These are phyloP conservation scores for Phallusia fumigata DNA, from an alignment of 23 tunicate genomes.

Conservation along the genomic window DNA sequence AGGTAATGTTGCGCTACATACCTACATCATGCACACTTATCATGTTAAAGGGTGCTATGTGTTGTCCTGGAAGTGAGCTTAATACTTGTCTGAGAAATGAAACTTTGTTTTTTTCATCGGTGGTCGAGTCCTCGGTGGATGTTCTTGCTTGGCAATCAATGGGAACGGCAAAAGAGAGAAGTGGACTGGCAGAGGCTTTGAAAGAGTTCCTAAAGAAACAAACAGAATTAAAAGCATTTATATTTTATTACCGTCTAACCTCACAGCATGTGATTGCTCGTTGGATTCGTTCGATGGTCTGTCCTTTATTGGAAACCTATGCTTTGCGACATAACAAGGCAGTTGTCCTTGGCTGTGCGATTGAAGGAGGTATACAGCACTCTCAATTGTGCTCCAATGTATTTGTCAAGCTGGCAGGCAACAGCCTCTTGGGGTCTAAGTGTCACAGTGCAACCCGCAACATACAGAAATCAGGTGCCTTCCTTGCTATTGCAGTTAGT, in stretches of 20 bases:
- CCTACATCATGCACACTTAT: background rate
- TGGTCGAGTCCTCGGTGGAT: background rate
- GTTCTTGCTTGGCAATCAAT: conserved; percentile 10
- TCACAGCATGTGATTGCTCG: conserved; percentile 10
- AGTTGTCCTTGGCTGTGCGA: background rate
- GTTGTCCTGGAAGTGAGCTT: background rate
- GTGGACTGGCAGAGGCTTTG: background rate
- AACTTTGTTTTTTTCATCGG: background rate
- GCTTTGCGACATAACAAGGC: conserved; percentile 2
- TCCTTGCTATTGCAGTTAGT: background rate
- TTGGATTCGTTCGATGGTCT: background rate
- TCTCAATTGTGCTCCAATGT: background rate
- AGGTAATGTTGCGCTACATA: background rate
- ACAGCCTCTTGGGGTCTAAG: background rate
- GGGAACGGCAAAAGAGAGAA: conserved; percentile 1
- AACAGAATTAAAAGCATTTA: background rate
- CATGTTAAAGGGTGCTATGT: background rate
- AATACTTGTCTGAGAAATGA: background rate
- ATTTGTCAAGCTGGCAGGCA: background rate
- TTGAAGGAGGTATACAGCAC: conserved; percentile 3
- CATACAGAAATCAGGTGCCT: background rate
- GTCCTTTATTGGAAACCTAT: conserved; percentile 1
- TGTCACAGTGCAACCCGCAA: background rate
- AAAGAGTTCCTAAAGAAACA: background rate
- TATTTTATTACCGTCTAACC: conserved; percentile 1